Evolutionary conservation across 2,113 vertebrate species (phyloP), one percentile per base, ranked within the genome.

Genomic region (Corythoichthys haematopterus): DNA sequence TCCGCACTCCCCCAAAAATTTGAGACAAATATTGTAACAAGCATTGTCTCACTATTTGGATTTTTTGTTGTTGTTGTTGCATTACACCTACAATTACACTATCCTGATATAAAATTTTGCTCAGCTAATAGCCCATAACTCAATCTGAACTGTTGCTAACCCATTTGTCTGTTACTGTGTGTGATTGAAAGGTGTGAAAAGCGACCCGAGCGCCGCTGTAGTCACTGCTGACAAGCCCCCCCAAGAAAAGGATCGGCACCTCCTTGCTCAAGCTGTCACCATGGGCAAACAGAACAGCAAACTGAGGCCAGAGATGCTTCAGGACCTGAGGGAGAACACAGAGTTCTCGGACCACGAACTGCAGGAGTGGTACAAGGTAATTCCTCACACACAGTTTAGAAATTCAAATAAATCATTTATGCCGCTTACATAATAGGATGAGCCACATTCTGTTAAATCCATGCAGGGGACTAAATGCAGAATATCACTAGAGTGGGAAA

Each of bases 251-350:
- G 68, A 70, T 11, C 40, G 5, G 8, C 15, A 38, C 16, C 3
- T 46, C 66, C 69, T 82, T 55, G 80, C 88, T 84, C 77, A 57
- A 62, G 60, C 60, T 20, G 70, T 78, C 70, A 58, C 72, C 65
- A 99, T 99, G 97, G 97, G 97, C 81, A 99, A 99, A 87, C 97
- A 99, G 89, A 99, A 99, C 92, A 99, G 97, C 93, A 99, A 99
- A 78, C 93, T 99, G 57, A 92, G 97, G 61, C 97, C 97, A 0
- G 97, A 99, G 93, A 95, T 98, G 94, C 93, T 99, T 58, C 95
- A 97, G 87, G 97, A 99, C 88, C 94, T 99, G 76, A 90, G 96
- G 68, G 97, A 98, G 88, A 99, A 98, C 88, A 99, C 97, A 0
- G 96, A 99, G 83, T 99, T 99, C 91, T 96, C 97, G 0, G 97